Base-by-base conservation (phyloP, 2,113 vertebrate species). In the Andinoacara biseriatus region DNA sequence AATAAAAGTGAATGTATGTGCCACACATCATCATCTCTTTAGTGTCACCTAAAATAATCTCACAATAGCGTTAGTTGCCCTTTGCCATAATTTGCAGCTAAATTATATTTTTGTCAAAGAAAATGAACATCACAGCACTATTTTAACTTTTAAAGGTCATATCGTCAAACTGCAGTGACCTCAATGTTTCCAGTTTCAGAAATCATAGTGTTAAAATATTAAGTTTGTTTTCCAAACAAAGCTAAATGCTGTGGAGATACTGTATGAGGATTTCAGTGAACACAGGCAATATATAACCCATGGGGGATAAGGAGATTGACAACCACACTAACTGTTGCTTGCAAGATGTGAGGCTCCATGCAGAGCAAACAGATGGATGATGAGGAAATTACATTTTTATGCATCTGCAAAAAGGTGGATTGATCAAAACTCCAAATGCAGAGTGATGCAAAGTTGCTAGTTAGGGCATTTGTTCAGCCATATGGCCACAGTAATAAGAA, bases 401-500 rank as follows among this genome's bases (percentile, higher is more conserved):
- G 79, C 83, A 54, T 87, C 33, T 83, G 77, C 52, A 83, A 58
- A 77, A 40, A 56, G 76, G 82, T 31, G 26, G 79, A 76, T 86
- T 85, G 81, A 91, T 91, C 81, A 86, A 56, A 58, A 54, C 69
- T 65, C 60, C 84, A 74, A 76, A 82, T 33, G 2, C 18, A 72
- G 10, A 74, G 59, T 3, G 26, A 63, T 65, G 35, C n/a, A 35
- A n/a, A 35, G 22, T 80, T 43, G 3, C 22, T n/a, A n/a, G 35
- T 22, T 31, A 72, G 58, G 56, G n/a, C n/a, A 76, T 79, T 77
- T 40, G 58, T 76, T 76, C 3, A n/a, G 81, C 80, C 92, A 92
- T 92, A 89, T 89, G 90, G 82, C 49, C 20, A 18, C 74, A 33
- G 84, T 89, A 86, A 87, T 90, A 88, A 82, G 58, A 81, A 77